phyloP scores from a whole-genome alignment of 2,797 vertebrate species.

The Labroides dimidiatus region DNA sequence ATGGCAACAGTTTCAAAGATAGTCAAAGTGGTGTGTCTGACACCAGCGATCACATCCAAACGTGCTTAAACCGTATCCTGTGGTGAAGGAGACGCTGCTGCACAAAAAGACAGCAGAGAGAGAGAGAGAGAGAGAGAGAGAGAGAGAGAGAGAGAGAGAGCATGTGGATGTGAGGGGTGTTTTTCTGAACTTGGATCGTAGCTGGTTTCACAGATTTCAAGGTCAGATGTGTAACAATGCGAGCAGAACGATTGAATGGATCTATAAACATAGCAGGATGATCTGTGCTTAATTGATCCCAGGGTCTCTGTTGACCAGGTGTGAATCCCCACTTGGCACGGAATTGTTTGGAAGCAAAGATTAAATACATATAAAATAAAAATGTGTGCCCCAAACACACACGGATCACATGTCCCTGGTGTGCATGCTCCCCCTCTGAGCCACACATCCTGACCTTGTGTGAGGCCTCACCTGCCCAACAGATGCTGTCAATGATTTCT shows the following conservation, averaged over 20 bases:
- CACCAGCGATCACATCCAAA: constrained; percentile 24
- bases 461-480: constrained; percentile 12
- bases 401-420: neutral
- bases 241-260: constrained; percentile 23
- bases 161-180: too few species aligned
- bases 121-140: too few species aligned
- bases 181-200: neutral
- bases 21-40: constrained; percentile 6
- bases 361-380: neutral
- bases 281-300: constrained; percentile 27
- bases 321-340: constrained; percentile 13
- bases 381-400: neutral
- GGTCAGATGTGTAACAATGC: constrained; percentile 19
- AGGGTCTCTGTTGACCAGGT: constrained; percentile 23
- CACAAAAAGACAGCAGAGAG: neutral
- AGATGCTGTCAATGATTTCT: constrained; percentile 30
- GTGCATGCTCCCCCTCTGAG: neutral
- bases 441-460: constrained; percentile 31
- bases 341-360: neutral
- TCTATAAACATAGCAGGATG: constrained; percentile 6
- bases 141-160: too few species aligned
- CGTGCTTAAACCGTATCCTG: constrained; percentile 1
- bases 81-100: neutral
- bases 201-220: constrained; percentile 37
- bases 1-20: constrained; percentile 26